Percentiles rank a stretch among this genome's conserved stretches.
These are phyloP conservation scores for Pongo pygmaeus DNA, from an alignment of 2,113 vertebrate species.

Conservation along the genomic window DNA sequence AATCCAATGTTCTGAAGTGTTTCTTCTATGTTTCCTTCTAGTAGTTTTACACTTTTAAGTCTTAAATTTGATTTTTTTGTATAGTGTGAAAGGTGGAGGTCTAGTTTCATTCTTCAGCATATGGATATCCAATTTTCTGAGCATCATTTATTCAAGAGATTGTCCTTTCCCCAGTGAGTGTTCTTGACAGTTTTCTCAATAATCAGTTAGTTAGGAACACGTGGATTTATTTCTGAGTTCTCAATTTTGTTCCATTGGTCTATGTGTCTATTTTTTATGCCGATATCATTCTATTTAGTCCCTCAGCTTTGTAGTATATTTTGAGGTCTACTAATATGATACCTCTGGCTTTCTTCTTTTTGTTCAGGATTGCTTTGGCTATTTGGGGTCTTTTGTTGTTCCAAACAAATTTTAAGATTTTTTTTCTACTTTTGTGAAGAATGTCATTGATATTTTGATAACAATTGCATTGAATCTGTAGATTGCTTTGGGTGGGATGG, in stretches of 20 bases:
- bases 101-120: neutral
- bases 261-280: too few relatives aligned
- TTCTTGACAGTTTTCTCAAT: neutral
- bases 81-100: neutral
- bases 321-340: too few relatives aligned
- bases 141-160: neutral
- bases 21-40: neutral
- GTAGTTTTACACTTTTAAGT: neutral
- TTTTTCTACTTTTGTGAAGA: neutral
- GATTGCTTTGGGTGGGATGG: neutral
- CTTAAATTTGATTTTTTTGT: neutral
- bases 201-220: neutral
- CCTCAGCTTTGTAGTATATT: too few relatives aligned
- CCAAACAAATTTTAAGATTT: neutral
- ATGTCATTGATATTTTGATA: neutral
- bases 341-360: too few relatives aligned
- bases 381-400: neutral
- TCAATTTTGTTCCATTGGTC: neutral
- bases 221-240: neutral
- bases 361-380: too few relatives aligned
- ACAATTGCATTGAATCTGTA: neutral
- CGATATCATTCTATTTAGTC: too few relatives aligned
- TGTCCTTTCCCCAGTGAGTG: neutral
- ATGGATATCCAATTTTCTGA: neutral
- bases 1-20: neutral